Base-by-base conservation (phyloP, 2,888 invertebrate genomes). In the Hyles lineata region DNA sequence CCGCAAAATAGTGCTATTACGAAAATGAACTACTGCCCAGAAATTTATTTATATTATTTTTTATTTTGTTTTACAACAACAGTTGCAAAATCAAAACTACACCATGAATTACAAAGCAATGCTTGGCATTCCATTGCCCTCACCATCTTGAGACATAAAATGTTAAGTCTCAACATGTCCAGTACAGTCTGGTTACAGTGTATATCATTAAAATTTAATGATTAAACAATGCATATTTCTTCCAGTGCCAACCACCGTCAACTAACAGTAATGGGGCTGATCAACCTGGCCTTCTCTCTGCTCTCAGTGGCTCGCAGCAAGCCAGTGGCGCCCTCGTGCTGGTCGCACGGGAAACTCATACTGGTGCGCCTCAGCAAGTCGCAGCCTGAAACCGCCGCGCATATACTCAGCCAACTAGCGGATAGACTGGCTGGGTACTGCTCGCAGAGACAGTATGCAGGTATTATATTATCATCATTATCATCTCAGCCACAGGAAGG, bases 221-320 rank as follows among this genome's bases (percentile, higher is more conserved):
- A 15, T 61, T 55, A 21, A 11, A 58, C 35, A 21, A 19, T 11
- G 9, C 55, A 9, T 52, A 75, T 70, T 74, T 74, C 70, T 87
- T 83, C 0, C 85, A 94, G 95, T 55, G 88, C 87, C n/a, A 90
- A 90, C 74, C 92, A 93, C 74, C 89, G 91, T 1, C 88, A 93
- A 52, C 79, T 92, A 19, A 95, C 92, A 8, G 88, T 88, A 0
- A 77, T 89, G 0, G 95, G 95, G 3, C 85, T 95, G 2, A 92
- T 95, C 73, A 86, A 90, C 79, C 77, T 95, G 5, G 90, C 92
- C 1, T 91, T 93, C 73, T 76, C 85, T 0, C 79, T 95, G 0
- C 88, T 94, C 2, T 79, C 84, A 2, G 86, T 89, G 55, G 76
- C 86, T 0, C 83, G 85, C 0, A n/a, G 76, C 0, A 87, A 87